Evolutionary conservation across 2,888 invertebrate genomes (phyloP).

Genomic region (Atrina japonica): DNA sequence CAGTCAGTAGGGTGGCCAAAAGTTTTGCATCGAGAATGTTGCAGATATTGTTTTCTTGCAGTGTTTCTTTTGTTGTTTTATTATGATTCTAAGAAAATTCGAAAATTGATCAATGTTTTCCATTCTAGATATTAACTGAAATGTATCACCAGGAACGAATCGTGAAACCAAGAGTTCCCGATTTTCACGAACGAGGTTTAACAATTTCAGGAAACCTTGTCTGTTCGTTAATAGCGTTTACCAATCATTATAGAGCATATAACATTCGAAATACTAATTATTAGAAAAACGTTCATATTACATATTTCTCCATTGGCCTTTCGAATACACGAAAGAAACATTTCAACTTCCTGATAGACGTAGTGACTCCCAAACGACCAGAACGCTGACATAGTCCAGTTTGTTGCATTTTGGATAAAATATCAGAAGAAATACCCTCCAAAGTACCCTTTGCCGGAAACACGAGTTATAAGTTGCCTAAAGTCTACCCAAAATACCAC

Average conservation of each 20-base stretch:
- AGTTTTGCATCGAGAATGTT: slow-evolving; percentile 16
- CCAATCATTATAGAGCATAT: slow-evolving; percentile 50
- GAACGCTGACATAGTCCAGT: too few species aligned
- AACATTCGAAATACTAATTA: slow-evolving; percentile 51
- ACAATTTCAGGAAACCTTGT: slow-evolving; percentile 37
- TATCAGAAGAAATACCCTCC: too few species aligned
- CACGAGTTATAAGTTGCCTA: too few species aligned
- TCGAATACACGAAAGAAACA: slow-evolving; percentile 27
- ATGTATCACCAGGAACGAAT: slow-evolving; percentile 23
- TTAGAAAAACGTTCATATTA: slow-evolving; percentile 36
- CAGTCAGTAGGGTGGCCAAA: too few species aligned
- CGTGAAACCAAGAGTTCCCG: not conserved
- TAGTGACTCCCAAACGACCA: too few species aligned
- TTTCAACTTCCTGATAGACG: slow-evolving; percentile 40
- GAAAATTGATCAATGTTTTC: not conserved
- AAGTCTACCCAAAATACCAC: too few species aligned
- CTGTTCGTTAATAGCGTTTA: slow-evolving; percentile 35
- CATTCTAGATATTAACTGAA: not conserved
- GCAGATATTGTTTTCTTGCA: slow-evolving; percentile 16
- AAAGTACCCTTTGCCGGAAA: too few species aligned
- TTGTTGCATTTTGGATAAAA: too few species aligned
- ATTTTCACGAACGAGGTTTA: slow-evolving; percentile 20
- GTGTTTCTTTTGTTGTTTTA: slow-evolving; percentile 2
- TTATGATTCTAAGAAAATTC: not conserved
- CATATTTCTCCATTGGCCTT: slow-evolving; percentile 27